Base-by-base conservation (phyloP, 2,888 invertebrate species). In the Phengaris alcon region DNA sequence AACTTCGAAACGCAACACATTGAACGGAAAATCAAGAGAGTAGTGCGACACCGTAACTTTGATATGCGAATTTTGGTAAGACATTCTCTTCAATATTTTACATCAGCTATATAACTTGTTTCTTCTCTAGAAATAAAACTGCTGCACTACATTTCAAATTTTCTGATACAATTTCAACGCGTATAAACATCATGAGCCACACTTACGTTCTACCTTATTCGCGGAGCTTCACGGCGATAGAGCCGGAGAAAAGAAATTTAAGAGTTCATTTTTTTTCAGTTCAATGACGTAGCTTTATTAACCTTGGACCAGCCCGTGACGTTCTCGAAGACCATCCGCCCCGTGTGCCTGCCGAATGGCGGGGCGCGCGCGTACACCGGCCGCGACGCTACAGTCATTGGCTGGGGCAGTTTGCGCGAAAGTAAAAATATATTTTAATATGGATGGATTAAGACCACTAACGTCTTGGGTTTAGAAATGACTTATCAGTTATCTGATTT, bases 371-470 rank as follows among this genome's bases (percentile, higher is more conserved):
- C 94, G 1, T 97, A 96, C 84, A 93, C 95, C 55, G 97, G 97
- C 2, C 94, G 95, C 79, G 93, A 95, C 12, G 97, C 95, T 2
- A 97, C 97, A 0, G 97, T 98, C 5, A 96, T 97, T 76, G 98
- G 98, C 68, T 98, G 98, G 98, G 98, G 97, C 72, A 97, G 97
- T 83, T 91, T 97, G 79, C 91, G 95, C 83, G 97, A 97, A 89
- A 96, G 97, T 96, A 84, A 93, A 95, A 12, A 35, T 89, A 79
- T 55, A 57, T 46, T 51, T 22, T 55, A 48, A 7, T 48, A 48
- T 48, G 46, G 46, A 5, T 48, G 48, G 1, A 7, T 48, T 8
- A 48, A 48, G 6, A 48, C 8, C 1, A 3, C 48, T 3, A 48
- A 48, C 48, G 48, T 48, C 8, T 48, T 35, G 35, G 35, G 35